Percentiles rank a stretch among this genome's conserved stretches.
These are phyloP conservation scores for Leptestheria dahalacensis DNA, from an alignment of 1,140 invertebrate genomes.

Conservation along the genomic window DNA sequence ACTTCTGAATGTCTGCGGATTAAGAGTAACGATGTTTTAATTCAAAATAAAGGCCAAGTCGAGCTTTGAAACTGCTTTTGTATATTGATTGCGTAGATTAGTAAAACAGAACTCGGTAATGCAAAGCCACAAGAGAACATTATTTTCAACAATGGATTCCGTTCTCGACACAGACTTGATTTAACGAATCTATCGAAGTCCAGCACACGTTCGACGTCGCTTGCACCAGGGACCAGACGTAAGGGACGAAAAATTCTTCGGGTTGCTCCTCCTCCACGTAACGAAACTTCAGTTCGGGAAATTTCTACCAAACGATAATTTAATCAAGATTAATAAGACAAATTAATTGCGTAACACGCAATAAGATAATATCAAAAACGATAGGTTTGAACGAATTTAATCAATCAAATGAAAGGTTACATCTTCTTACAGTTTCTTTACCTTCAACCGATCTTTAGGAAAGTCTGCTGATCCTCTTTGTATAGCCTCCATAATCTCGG, in stretches of 20 bases:
- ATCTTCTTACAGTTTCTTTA: no score
- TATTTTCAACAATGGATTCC: not conserved
- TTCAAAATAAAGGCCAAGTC: no score
- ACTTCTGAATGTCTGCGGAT: no score
- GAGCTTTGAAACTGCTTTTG: no score
- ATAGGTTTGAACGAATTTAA: no score
- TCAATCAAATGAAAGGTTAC: no score
- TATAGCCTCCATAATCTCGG: conserved; percentile 69
- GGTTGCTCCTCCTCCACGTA: conserved; percentile 98
- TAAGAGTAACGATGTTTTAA: no score
- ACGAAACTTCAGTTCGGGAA: conserved; percentile 95
- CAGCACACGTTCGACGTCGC: conserved; percentile 66
- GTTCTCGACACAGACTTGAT: not conserved
- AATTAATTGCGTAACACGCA: no score
- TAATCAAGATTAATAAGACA: not conserved
- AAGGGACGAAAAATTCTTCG: conserved; percentile 98
- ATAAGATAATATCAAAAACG: no score
- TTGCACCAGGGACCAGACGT: conserved; percentile 87
- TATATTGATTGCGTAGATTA: no score
- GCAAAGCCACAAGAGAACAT: no score
- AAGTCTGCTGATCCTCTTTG: conserved; percentile 49
- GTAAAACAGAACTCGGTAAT: no score
- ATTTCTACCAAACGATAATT: conserved; percentile 57
- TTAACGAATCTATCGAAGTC: conserved; percentile 31
- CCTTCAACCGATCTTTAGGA: conserved; percentile 75